phyloP scores from a whole-genome alignment of 2,797 vertebrate genomes.

The Phoxinus dragarum region DNA sequence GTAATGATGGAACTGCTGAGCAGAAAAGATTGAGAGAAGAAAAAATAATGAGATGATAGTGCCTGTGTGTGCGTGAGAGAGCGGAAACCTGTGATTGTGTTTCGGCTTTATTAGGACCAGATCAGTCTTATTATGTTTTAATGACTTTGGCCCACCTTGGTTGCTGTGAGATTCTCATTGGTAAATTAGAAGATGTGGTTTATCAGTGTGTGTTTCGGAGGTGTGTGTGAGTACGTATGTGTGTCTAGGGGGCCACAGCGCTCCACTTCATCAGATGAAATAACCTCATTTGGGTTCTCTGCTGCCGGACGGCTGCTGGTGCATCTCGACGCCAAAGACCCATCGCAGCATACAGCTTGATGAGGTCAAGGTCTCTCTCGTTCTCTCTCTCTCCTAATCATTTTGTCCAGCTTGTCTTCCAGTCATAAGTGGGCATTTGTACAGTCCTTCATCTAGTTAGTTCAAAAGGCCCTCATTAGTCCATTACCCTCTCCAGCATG shows the following conservation, averaged over 20 bases:
- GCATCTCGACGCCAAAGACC: conserved; percentile 47
- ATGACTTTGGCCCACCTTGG: conserved; percentile 36
- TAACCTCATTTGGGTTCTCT: conserved; percentile 15
- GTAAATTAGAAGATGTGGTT: conserved; percentile 67
- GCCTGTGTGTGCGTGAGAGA: conserved; percentile 31
- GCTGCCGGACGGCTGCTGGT: background rate
- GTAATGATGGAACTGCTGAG: conserved; percentile 29
- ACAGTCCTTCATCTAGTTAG: conserved; percentile 31
- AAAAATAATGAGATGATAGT: conserved; percentile 12
- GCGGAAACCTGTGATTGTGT: conserved; percentile 15
- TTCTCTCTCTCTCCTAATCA: conserved; percentile 28
- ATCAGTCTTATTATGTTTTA: conserved; percentile 42
- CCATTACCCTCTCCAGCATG: background rate
- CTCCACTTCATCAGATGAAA: conserved; percentile 38
- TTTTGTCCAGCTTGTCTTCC: conserved; percentile 45
- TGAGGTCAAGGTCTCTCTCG: background rate
- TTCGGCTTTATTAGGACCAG: conserved; percentile 30
- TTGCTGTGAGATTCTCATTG: conserved; percentile 28
- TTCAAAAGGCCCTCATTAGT: conserved; percentile 35
- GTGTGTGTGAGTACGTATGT: background rate
- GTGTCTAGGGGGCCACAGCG: background rate
- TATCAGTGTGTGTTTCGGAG: conserved; percentile 3
- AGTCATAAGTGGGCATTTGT: conserved; percentile 50
- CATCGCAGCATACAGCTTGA: conserved; percentile 39
- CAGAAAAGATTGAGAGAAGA: conserved; percentile 23